Conservation (phyloP, 2,113 vertebrate genomes). For the Pyxicephalus adspersus region DNA sequence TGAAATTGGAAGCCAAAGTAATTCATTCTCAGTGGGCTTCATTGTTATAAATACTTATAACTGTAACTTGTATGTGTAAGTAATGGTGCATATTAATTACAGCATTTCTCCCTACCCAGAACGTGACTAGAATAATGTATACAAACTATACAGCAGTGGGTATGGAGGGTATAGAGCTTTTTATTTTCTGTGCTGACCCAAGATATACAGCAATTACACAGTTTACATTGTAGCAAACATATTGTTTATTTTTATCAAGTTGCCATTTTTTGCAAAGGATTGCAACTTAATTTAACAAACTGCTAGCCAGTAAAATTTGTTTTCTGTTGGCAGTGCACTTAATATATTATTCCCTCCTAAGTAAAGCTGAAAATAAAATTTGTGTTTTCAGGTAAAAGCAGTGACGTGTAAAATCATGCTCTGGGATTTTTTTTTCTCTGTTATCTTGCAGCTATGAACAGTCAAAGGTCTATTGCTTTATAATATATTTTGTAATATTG, state of each 20-base stretch:
- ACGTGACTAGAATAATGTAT: background rate
- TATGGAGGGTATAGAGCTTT: too few relatives aligned
- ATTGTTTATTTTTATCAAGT: background rate
- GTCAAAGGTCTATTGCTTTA: too few relatives aligned
- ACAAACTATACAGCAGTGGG: too few relatives aligned
- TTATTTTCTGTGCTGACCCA: too few relatives aligned
- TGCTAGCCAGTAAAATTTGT: background rate
- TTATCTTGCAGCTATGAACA: too few relatives aligned
- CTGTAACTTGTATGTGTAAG: too few relatives aligned
- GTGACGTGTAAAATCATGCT: constrained; percentile 37
- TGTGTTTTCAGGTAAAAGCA: constrained; percentile 48
- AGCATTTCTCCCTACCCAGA: too few relatives aligned
- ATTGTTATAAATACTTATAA: too few relatives aligned
- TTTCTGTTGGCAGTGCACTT: background rate
- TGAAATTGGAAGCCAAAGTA: too few relatives aligned
- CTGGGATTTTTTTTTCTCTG: constrained; percentile 30
- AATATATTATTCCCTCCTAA: background rate
- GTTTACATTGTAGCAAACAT: background rate
- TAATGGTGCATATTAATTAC: too few relatives aligned
- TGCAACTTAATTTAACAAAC: background rate
- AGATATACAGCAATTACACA: background rate
- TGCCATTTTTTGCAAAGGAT: background rate
- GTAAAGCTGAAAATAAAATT: background rate
- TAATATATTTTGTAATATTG: too few relatives aligned
- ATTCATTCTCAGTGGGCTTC: too few relatives aligned